Evolutionary conservation across 2,888 invertebrate genomes (phyloP).

Genomic region (Mycalesis mineus): DNA sequence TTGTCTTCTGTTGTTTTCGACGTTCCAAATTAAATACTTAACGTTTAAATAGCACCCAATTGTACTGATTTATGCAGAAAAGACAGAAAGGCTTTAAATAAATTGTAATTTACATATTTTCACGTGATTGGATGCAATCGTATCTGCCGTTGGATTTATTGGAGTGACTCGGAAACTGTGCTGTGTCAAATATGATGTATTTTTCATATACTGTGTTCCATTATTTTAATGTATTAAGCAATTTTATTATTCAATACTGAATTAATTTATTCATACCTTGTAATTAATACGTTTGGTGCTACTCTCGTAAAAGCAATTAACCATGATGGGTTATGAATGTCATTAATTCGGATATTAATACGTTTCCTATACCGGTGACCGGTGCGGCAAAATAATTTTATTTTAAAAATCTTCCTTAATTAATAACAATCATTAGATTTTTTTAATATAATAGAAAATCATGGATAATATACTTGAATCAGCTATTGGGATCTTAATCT

Average conservation of each 20-base stretch:
- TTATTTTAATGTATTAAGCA: not conserved
- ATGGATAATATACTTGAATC: too few relatives aligned
- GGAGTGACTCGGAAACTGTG: conserved; percentile 9
- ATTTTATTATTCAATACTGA: not conserved
- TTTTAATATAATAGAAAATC: too few relatives aligned
- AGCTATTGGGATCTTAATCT: too few relatives aligned
- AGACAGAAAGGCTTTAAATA: conserved; percentile 25
- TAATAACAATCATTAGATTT: too few relatives aligned
- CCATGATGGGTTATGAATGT: too few relatives aligned
- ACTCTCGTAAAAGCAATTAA: too few relatives aligned
- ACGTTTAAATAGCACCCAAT: conserved; percentile 14
- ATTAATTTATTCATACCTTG: too few relatives aligned
- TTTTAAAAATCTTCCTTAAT: too few relatives aligned
- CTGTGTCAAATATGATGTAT: conserved; percentile 13
- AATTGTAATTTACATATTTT: conserved; percentile 30
- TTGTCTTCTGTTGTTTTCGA: not conserved
- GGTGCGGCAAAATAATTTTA: too few relatives aligned
- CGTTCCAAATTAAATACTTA: not conserved
- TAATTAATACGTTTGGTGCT: too few relatives aligned
- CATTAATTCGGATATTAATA: too few relatives aligned
- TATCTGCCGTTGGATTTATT: conserved; percentile 14
- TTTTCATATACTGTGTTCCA: not conserved
- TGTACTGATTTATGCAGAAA: conserved; percentile 26
- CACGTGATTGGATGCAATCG: conserved; percentile 28
- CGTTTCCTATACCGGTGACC: too few relatives aligned